Evolutionary conservation across 1,140 invertebrate genomes (phyloP).

Genomic region (Lethrus apterus): DNA sequence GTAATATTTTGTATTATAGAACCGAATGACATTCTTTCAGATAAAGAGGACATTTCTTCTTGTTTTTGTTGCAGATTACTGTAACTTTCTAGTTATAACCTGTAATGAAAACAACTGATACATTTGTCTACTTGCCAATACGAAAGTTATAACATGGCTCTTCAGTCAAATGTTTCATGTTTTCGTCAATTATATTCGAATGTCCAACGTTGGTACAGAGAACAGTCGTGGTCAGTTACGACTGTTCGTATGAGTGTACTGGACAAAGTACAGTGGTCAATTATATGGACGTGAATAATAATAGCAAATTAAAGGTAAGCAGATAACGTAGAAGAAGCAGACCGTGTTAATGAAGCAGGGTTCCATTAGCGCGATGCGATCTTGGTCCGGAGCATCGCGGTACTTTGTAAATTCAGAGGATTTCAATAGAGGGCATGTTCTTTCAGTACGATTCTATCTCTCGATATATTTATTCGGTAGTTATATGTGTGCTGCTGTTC

Average conservation of each 20-base stretch:
- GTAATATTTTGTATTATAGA: too few relatives aligned
- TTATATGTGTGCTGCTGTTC: slow-evolving; percentile 20
- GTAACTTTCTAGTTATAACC: too few relatives aligned
- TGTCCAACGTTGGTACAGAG: too few relatives aligned
- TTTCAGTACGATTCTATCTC: slow-evolving; percentile 31
- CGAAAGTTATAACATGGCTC: too few relatives aligned
- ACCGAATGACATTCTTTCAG: too few relatives aligned
- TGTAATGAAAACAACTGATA: too few relatives aligned
- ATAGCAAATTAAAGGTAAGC: slow-evolving; percentile 20
- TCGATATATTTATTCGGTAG: slow-evolving; percentile 38
- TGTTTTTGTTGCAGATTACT: too few relatives aligned
- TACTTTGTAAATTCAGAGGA: slow-evolving; percentile 19
- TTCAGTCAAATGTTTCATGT: too few relatives aligned
- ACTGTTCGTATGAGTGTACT: slow-evolving; percentile 14
- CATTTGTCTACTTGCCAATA: too few relatives aligned
- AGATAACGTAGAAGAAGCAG: slow-evolving; percentile 17
- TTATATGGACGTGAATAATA: slow-evolving; percentile 21
- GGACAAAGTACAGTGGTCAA: slow-evolving; percentile 15
- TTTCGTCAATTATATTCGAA: too few relatives aligned
- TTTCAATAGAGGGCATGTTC: slow-evolving; percentile 35
- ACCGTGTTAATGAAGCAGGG: slow-evolving; percentile 20
- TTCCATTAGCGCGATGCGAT: slow-evolving; percentile 19
- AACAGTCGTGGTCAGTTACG: slow-evolving; percentile 21
- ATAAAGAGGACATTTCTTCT: too few relatives aligned
- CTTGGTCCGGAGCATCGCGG: slow-evolving; percentile 16